These are phyloP conservation scores for Eupithecia subumbrata DNA, from an alignment of 2,888 invertebrate genomes.

Conservation along the genomic window DNA sequence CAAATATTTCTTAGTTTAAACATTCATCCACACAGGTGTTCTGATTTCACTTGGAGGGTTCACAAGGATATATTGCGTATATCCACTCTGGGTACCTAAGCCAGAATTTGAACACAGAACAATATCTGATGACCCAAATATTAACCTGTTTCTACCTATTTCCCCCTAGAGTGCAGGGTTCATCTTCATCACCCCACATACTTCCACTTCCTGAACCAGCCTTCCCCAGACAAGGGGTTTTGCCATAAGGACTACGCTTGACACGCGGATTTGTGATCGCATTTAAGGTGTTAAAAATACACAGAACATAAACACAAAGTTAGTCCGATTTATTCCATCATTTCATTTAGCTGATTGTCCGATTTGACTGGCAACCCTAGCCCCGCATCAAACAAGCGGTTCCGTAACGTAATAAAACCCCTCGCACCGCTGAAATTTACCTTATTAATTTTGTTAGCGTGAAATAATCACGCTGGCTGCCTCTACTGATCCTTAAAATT, in stretches of 20 bases:
- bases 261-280: neutral
- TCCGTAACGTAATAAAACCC: constrained; percentile 65
- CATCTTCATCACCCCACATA: too few species aligned
- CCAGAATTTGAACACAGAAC: neutral
- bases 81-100: too few species aligned
- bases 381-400: constrained; percentile 65
- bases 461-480: constrained; percentile 71
- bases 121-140: neutral
- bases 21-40: too few species aligned
- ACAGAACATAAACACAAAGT: neutral
- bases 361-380: constrained; percentile 33
- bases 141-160: too few species aligned
- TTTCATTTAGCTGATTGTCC: constrained; percentile 33
- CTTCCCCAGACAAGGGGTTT: too few species aligned
- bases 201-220: too few species aligned
- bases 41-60: neutral
- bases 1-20: too few species aligned
- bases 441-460: constrained; percentile 77
- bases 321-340: neutral
- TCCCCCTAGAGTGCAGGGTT: too few species aligned
- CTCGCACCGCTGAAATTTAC: constrained; percentile 66
- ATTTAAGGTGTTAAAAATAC: neutral
- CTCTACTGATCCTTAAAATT: constrained; percentile 71
- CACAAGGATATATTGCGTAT: neutral
- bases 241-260: neutral